Conservation (phyloP, 2,113 vertebrate species). For the Morone saxatilis region DNA sequence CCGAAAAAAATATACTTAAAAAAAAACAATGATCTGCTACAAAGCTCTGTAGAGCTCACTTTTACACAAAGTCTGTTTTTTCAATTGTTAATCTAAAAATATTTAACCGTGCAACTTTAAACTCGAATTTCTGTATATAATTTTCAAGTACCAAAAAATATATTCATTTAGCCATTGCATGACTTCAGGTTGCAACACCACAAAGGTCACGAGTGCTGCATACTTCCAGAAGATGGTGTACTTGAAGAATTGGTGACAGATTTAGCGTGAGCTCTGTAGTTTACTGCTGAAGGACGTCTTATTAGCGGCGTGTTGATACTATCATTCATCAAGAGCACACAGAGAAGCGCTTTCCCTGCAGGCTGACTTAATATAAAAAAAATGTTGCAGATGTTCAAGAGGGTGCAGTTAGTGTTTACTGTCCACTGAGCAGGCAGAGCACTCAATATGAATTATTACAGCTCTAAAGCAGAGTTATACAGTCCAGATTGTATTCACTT, state of each 20-base stretch:
- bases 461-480: not conserved
- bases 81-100: no score
- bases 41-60: not conserved
- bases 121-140: not conserved
- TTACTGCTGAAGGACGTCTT: not conserved
- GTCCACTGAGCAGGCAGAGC: not conserved
- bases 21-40: no score
- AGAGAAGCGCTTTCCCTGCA: not conserved
- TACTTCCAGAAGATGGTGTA: not conserved
- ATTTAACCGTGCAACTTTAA: no score
- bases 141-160: not conserved
- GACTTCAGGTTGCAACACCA: not conserved
- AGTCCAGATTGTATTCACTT: not conserved
- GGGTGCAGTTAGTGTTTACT: not conserved
- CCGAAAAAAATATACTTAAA: no score
- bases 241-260: not conserved
- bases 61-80: no score
- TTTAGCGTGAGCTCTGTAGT: not conserved
- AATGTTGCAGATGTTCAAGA: not conserved
- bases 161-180: not conserved
- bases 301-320: not conserved
- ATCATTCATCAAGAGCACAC: not conserved
- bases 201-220: not conserved
- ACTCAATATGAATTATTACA: not conserved
- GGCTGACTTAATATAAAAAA: not conserved